These are phyloP conservation scores for Sturnus vulgaris DNA, from an alignment of 2,113 vertebrate genomes.

Conservation along the genomic window DNA sequence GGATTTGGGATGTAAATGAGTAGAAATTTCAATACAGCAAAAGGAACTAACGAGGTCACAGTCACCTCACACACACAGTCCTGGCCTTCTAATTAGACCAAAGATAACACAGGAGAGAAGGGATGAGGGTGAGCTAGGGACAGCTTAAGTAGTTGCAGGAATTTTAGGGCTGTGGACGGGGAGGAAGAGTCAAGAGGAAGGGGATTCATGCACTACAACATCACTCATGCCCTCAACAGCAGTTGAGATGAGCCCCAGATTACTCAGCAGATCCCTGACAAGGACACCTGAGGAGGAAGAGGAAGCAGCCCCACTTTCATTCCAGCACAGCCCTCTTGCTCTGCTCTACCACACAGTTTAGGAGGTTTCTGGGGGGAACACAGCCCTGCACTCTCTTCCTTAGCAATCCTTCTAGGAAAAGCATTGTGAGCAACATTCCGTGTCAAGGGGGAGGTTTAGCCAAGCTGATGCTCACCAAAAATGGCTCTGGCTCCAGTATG, in stretches of 20 bases:
- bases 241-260: neutral
- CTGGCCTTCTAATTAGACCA: slow-evolving; percentile 46
- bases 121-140: neutral
- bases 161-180: neutral
- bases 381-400: neutral
- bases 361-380: neutral
- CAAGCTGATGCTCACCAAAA: neutral
- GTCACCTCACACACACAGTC: neutral
- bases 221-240: neutral
- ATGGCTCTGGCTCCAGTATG: fast-evolving
- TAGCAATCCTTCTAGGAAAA: neutral
- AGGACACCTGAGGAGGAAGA: neutral
- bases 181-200: neutral
- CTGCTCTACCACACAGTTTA: fast-evolving
- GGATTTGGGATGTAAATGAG: slow-evolving; percentile 44
- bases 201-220: neutral
- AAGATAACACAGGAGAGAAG: slow-evolving; percentile 20
- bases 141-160: neutral
- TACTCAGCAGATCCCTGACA: neutral
- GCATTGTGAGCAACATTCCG: neutral
- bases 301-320: neutral
- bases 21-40: neutral
- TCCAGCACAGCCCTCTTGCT: neutral
- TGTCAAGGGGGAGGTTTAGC: neutral
- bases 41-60: slow-evolving; percentile 56